Evolutionary conservation across 2,113 vertebrate genomes (phyloP).

Genomic region (Sardina pilchardus): DNA sequence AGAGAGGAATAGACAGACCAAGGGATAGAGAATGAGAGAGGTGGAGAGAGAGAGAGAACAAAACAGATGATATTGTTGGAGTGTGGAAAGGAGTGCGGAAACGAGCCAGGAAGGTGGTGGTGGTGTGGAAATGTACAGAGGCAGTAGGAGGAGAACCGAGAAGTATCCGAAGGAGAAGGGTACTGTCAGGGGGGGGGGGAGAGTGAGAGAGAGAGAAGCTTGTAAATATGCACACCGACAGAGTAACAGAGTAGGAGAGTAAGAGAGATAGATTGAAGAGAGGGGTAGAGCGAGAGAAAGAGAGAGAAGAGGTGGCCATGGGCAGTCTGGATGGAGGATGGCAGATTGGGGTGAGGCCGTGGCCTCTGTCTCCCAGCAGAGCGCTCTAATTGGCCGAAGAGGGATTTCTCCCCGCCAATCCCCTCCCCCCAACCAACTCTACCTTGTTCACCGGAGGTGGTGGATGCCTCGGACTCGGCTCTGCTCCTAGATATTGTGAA

Average conservation of each 20-base stretch:
- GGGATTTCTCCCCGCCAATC: conserved; percentile 55
- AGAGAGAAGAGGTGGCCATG: conserved; percentile 10
- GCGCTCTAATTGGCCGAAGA: conserved; percentile 57
- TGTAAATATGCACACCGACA: not conserved
- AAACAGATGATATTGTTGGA: no score
- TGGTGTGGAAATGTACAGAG: not conserved
- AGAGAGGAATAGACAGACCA: not conserved
- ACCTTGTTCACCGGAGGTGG: not conserved
- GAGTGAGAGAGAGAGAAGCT: not conserved
- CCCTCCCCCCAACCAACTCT: conserved; percentile 42
- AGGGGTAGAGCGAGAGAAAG: not conserved
- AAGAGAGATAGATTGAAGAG: not conserved
- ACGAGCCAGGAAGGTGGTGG: no score
- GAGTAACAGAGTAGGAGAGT: not conserved
- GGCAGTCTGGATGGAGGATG: conserved; percentile 28
- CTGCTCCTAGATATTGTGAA: not conserved
- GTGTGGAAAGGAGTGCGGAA: no score
- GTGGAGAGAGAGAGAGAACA: no score
- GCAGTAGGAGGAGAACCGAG: not conserved
- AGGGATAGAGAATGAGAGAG: not conserved
- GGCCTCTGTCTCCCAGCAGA: conserved; percentile 12
- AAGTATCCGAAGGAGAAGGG: no score
- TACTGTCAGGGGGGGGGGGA: not conserved
- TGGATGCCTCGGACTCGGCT: not conserved
- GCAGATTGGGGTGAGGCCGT: conserved; percentile 26